Evolutionary conservation across 2,888 invertebrate species (phyloP), one percentile per base, ranked within the genome.

Genomic region (Sinodicranocentrus sp.): DNA sequence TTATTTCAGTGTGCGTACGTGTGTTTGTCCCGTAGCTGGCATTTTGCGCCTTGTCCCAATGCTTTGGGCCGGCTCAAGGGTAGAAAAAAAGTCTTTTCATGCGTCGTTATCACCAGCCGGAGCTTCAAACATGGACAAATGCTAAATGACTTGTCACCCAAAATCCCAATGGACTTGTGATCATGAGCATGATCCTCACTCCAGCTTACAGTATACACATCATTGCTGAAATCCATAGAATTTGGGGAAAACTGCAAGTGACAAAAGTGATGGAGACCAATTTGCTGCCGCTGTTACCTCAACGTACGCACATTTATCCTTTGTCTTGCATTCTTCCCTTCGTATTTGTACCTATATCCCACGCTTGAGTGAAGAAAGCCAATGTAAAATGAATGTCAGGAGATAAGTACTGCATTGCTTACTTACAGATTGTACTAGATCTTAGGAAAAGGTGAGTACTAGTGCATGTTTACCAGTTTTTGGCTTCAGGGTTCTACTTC

Each of bases 121-220:
- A 61, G 54, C 26, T 25, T 63, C 15, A 59, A 68, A n/a, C 39
- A 13, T 15, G n/a, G 23, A 44, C 44, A 59, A 59, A 61, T 57
- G 57, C 57, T 70, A 78, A 78, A 78, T 68, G 61, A 78, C 70
- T 78, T 78, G 78, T 78, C 78, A 78, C 59, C 61, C 44, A 17
- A 70, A 70, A 78, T 78, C 78, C 70, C 70, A 59, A 28, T 28
- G 19, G 77, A 68, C 44, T 68, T 68, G 33, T 26, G 70, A 28
- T 48, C 73, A 59, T 13, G 23, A 44, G 28, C 25, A 44, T 75
- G 48, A 75, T 63, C 44, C 76, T 39, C 57, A 23, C 13, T 15
- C 57, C 21, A 23, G 57, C 6, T 52, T 19, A 25, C 25, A 25
- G 57, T 8, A 57, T 25, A n/a, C 25, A 25, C 57, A 57, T 25